Percentiles rank a stretch among this genome's conserved stretches.
Conservation (phyloP, 2,113 vertebrate species). For the Galeopterus variegatus region DNA sequence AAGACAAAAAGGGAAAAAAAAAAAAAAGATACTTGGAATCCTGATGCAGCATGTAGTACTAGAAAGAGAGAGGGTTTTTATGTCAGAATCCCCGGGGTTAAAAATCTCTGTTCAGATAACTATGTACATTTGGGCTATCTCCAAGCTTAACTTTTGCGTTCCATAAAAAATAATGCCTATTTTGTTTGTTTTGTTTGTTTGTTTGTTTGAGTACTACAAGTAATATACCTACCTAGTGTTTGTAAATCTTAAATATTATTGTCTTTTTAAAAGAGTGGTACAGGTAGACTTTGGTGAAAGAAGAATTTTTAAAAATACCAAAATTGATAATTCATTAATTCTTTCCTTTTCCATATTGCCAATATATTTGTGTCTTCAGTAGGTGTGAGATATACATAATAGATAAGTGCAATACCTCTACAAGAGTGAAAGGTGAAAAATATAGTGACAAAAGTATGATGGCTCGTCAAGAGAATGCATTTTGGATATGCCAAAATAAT, state of each 20-base stretch:
- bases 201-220: neutral
- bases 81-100: neutral
- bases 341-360: neutral
- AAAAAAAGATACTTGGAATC: neutral
- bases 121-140: neutral
- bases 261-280: neutral
- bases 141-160: neutral
- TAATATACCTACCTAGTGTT: neutral
- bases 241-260: neutral
- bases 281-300: neutral
- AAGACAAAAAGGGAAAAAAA: no score
- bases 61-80: neutral
- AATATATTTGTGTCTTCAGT: neutral
- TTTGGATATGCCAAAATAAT: slow-evolving; percentile 30
- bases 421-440: neutral
- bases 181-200: neutral
- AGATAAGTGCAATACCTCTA: neutral
- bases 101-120: slow-evolving; percentile 5
- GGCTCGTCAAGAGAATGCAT: neutral
- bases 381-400: neutral
- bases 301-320: neutral
- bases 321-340: neutral
- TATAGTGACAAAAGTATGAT: neutral
- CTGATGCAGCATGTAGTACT: neutral
- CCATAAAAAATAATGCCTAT: neutral